phyloP scores from a whole-genome alignment of 1,140 invertebrate species.

The Phymorhynchus buccinoides region DNA sequence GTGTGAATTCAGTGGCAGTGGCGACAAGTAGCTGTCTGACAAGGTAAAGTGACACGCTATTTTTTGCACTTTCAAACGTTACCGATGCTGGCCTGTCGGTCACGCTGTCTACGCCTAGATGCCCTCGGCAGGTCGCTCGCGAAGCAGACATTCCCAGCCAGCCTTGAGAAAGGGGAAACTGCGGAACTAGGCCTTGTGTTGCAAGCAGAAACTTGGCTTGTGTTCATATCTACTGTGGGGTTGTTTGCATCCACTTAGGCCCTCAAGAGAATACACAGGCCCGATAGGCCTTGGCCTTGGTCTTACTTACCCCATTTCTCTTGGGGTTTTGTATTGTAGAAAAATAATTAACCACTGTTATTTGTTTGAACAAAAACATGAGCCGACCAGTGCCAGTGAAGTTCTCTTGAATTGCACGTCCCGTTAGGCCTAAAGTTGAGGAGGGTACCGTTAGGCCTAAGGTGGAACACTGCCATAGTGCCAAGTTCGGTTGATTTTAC shows the following conservation, averaged over 20 bases:
- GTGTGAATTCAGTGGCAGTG: constrained; percentile 25
- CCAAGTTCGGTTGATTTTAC: no score
- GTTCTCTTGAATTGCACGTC: no score
- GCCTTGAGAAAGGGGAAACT: constrained; percentile 23
- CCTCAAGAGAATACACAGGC: neutral
- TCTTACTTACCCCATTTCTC: no score
- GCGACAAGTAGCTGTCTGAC: neutral
- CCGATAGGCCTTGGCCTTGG: no score
- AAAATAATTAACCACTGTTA: no score
- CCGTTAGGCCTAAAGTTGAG: no score
- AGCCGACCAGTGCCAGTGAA: no score
- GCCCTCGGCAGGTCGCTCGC: constrained; percentile 6
- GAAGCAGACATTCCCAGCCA: constrained; percentile 26
- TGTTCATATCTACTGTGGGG: constrained; percentile 24
- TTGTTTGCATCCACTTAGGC: constrained; percentile 34
- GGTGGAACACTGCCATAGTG: no score
- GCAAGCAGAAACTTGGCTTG: constrained; percentile 38
- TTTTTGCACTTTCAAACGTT: neutral
- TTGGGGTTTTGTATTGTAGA: no score
- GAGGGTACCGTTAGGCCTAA: no score
- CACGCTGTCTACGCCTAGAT: constrained; percentile 15
- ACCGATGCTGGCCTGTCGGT: neutral
- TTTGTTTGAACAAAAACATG: no score
- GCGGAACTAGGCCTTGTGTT: constrained; percentile 25
- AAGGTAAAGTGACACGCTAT: constrained; percentile 28